Evolutionary conservation across 2,888 invertebrate species (phyloP), one percentile per base, ranked within the genome.

Genomic region (Drosophila multiciliata): DNA sequence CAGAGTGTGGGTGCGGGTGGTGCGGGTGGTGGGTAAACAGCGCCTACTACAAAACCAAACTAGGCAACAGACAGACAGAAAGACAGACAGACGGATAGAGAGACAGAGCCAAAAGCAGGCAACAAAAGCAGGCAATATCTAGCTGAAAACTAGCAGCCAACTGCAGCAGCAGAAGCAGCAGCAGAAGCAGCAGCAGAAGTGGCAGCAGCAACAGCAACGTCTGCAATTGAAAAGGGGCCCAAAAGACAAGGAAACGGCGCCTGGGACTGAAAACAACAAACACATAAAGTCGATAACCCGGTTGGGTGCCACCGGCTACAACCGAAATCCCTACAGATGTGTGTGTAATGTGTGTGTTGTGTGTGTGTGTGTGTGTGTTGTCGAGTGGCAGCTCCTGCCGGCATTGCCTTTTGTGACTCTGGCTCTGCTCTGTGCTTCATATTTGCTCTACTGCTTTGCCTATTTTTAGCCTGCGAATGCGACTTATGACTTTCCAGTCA

Each of bases 271-370:
- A 68, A 89, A 89, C 85, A 85, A 85, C 90, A 85, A 85, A 89
- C 90, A 87, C 85, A 87, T 89, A 85, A 85, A 85, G 90, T 85
- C 85, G 85, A 85, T 85, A 85, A 82, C 85, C 85, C 85, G 86
- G 86, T 84, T 83, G 82, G 62, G 74, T 73, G 67, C 80, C 66
- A 73, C 66, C 72, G 69, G 64, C 71, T 68, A 76, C 61, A 76
- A 35, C 70, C 55, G 58, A 82, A 78, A 71, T 72, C 68, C 72
- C 73, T 15, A 69, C 53, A 52, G 33, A 55, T 58, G 55, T 53
- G 57, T 48, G 35, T 40, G 29, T n/a, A n/a, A n/a, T 40, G n/a
- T 45, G 1, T 45, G 42, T 58, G 54, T 65, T 71, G 68, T 69
- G 66, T 45, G 67, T 23, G 63, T 63, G 62, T 57, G 33, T 50